Base-by-base conservation (phyloP, 1,140 invertebrate species). In the Cydia pomonella region DNA sequence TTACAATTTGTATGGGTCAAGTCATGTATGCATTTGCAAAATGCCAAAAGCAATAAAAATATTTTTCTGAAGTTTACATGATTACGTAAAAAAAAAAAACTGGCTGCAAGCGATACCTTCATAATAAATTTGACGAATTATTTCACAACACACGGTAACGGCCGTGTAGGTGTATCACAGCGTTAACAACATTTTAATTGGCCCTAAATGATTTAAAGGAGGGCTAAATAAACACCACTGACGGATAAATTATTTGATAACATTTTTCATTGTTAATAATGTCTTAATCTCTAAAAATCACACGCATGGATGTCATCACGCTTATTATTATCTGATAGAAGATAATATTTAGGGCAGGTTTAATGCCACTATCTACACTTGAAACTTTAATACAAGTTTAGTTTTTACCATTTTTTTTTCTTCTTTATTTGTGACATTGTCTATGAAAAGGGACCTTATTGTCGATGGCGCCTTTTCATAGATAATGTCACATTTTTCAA, bases 101-200 rank as follows among this genome's bases (percentile, higher is more conserved):
- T 38, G 9, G 33, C 41, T 44, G 13, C 41, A 44, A 44, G 3
- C 41, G 12, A 23, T 59, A 12, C 53, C n/a, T 18, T n/a, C 7
- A 23, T 10, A 23, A 10, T 23, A 59, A 59, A 47, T 16, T 3
- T 16, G 16, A 16, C 16, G 21, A 12, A 59, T 23, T 9, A 59
- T 59, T 59, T 10, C 53, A 59, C 21, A 21, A 59, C 21, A 59
- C 18, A 23, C 21, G 21, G 53, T 59, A 59, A 59, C 18, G 21
- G 50, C 18, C n/a, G n/a, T n/a, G 50, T 47, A 50, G n/a, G 16
- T 50, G 47, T 50, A 50, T 50, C 47, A 50, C 47, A n/a, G 47
- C 18, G 47, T 16, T 50, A 50, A 50, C 47, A 50, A 50, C 47
- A 53, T 5, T 21, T 53, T 53, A 53, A 53, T 53, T 53, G 50